Evolutionary conservation across 2,797 vertebrate genomes (phyloP).

Genomic region (Malacoctenus gilli): DNA sequence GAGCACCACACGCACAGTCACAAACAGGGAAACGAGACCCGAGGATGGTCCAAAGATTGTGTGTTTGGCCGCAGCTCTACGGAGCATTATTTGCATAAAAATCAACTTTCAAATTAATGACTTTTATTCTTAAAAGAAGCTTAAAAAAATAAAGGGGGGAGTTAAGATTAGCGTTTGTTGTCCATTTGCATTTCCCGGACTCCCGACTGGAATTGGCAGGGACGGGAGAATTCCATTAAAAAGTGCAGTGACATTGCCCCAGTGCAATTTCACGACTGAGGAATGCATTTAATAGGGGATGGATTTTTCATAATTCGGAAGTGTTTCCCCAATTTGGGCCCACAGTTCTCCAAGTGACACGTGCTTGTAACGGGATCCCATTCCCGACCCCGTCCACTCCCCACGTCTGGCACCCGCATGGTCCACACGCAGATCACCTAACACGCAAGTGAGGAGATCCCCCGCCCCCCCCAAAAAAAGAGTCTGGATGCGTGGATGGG

Average conservation of each 20-base stretch:
- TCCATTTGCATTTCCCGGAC: slow-evolving; percentile 31
- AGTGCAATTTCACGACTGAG: slow-evolving; percentile 76
- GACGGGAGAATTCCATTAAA: slow-evolving; percentile 61
- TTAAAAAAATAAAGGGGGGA: slow-evolving; percentile 28
- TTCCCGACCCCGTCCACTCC: slow-evolving; percentile 4
- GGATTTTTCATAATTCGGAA: slow-evolving; percentile 73
- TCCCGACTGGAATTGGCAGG: slow-evolving; percentile 32
- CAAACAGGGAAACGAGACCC: background rate
- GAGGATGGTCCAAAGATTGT: slow-evolving; percentile 1
- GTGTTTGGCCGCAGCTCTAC: slow-evolving; percentile 1
- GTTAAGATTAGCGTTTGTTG: slow-evolving; percentile 40
- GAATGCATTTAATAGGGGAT: slow-evolving; percentile 72
- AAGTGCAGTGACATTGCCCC: slow-evolving; percentile 64
- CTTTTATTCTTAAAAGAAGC: slow-evolving; percentile 27
- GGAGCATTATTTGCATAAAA: slow-evolving; percentile 14
- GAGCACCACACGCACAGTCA: slow-evolving; percentile 1
- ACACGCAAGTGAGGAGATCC: background rate
- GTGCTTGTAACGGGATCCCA: slow-evolving; percentile 48
- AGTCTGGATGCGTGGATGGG: background rate
- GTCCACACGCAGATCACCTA: slow-evolving; percentile 15
- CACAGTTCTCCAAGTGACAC: slow-evolving; percentile 57
- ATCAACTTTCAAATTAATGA: slow-evolving; percentile 16
- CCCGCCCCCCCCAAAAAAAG: no score
- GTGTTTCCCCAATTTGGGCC: slow-evolving; percentile 52
- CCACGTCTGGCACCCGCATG: slow-evolving; percentile 26